Evolutionary conservation across 2,797 vertebrate genomes (phyloP), one percentile per base, ranked within the genome.

Genomic region (Smutsia gigantea): DNA sequence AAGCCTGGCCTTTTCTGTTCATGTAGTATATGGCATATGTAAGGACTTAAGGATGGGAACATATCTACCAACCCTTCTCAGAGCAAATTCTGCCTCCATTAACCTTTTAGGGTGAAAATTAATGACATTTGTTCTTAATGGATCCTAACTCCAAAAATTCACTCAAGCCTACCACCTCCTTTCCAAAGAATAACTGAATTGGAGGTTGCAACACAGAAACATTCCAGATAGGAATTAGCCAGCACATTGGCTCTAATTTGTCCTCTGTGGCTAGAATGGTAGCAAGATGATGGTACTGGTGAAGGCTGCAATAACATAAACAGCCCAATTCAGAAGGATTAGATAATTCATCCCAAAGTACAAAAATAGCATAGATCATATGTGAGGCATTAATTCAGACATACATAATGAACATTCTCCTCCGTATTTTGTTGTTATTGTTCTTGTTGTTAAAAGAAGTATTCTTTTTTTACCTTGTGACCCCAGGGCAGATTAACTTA

Each of bases 171-270:
- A 86, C 21, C 31, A 57, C 11, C 21, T 92, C 74, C 61, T 95
- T 94, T 81, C 61, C 74, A 92, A 82, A 95, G 87, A 95, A 71
- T 59, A 21, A 93, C 46, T 93, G 17, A n/a, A 39, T 49, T 74
- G 37, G 27, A 90, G 37, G 18, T 64, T 89, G 21, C 51, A 37
- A 82, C 39, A 79, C 42, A 66, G 42, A 79, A 53, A 79, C 14
- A 34, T 29, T 81, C 21, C 71, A 74, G 37, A 46, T 57, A 94
- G 46, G 17, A 86, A 63, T 87, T 79, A 82, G 13, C 49, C 12
- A 59, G 71, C 61, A 74, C 6, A 21, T 17, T 66, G 53, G 12
- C 46, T 85, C 77, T 77, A 61, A 17, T 82, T 78, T 55, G 81
- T 87, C 42, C 55, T 78, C 29, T 21, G 10, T 18, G 8, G 29